phyloP scores from a whole-genome alignment of 2,113 vertebrate species.

The Neolamprologus caudopunctatus region DNA sequence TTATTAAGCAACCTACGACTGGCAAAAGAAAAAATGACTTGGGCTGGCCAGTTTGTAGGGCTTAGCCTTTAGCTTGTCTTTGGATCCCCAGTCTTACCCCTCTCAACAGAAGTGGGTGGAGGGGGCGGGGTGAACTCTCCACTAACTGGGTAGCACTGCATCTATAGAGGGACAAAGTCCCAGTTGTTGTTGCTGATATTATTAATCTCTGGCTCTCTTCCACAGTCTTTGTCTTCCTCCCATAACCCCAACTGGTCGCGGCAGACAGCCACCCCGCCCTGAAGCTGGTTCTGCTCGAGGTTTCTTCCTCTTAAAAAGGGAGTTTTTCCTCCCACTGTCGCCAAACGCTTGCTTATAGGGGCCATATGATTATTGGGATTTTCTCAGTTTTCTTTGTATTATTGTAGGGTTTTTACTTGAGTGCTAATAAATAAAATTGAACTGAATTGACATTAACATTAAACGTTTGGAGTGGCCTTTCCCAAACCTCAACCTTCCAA shows the following conservation, averaged over 20 bases:
- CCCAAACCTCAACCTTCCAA: background rate
- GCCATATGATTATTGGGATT: background rate
- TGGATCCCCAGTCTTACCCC: background rate
- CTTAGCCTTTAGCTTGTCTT: background rate
- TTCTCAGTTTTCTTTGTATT: background rate
- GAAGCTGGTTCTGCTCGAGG: rapidly evolving
- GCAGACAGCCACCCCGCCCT: rapidly evolving
- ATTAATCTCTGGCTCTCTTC: background rate
- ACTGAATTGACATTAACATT: background rate
- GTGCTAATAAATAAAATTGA: background rate
- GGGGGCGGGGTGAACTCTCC: background rate
- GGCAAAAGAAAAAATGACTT: background rate
- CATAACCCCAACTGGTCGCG: rapidly evolving
- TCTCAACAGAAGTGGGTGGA: background rate
- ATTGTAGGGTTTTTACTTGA: background rate
- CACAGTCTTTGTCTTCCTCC: background rate
- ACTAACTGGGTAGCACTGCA: background rate
- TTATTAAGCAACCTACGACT: background rate
- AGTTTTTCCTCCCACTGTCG: rapidly evolving
- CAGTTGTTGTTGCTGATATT: background rate
- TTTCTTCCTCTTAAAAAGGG: background rate
- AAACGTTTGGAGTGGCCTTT: background rate
- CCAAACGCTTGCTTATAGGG: rapidly evolving
- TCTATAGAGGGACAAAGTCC: background rate
- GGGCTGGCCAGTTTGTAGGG: background rate